These are phyloP conservation scores for Eolophus roseicapilla DNA, from an alignment of 2,113 vertebrate genomes.

Conservation along the genomic window DNA sequence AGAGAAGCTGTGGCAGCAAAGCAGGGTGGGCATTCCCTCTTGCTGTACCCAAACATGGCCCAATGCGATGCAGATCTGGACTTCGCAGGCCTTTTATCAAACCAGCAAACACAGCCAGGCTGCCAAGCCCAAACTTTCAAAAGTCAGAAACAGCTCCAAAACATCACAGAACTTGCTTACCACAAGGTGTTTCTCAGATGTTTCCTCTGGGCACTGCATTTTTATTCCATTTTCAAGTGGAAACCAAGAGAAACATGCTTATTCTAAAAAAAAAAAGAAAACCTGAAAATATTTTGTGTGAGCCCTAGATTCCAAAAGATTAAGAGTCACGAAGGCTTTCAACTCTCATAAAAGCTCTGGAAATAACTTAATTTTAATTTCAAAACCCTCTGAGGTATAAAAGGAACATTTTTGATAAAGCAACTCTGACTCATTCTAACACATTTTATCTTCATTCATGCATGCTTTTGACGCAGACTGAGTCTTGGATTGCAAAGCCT, in stretches of 20 bases:
- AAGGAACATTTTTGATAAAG: constrained; percentile 29
- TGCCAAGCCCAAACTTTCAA: background rate
- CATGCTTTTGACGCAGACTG: background rate
- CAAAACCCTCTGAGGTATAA: background rate
- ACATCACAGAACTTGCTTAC: background rate
- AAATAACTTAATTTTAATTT: constrained; percentile 12
- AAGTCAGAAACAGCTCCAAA: background rate
- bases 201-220: background rate
- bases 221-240: constrained; percentile 4
- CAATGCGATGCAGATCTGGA: background rate
- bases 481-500: constrained; percentile 16
- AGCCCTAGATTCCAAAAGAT: background rate
- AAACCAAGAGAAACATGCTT: background rate
- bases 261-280: background rate
- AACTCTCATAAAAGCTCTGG: background rate
- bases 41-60: background rate
- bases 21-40: background rate
- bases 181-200: background rate
- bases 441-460: constrained; percentile 37
- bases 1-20: background rate
- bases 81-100: background rate
- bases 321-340: background rate
- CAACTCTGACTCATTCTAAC: constrained; percentile 10
- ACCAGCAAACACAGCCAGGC: background rate
- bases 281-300: background rate